These are phyloP conservation scores for Hyles euphorbiae DNA, from an alignment of 1,140 invertebrate species.

Conservation along the genomic window DNA sequence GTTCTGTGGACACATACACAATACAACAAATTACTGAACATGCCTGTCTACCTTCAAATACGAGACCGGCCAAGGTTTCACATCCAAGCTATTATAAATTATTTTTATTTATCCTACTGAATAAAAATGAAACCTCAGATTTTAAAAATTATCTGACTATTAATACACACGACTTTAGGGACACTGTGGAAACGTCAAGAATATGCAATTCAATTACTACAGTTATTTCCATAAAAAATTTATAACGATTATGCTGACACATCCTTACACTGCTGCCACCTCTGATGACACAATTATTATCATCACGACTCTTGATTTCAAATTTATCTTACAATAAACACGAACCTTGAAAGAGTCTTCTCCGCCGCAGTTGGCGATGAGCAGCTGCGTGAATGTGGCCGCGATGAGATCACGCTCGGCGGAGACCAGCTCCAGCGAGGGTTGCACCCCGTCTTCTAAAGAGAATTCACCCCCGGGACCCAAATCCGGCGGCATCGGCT, in stretches of 20 bases:
- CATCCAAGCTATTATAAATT: neutral
- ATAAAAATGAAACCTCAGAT: too few relatives aligned
- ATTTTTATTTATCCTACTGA: too few relatives aligned
- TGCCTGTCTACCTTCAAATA: neutral
- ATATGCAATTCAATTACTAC: neutral
- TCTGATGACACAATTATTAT: too few relatives aligned
- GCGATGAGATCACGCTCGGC: constrained; percentile 93
- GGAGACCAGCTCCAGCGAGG: constrained; percentile 87
- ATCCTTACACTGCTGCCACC: too few relatives aligned
- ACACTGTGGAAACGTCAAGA: neutral
- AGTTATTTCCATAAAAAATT: too few relatives aligned
- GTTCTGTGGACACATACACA: constrained; percentile 73
- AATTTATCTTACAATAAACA: neutral
- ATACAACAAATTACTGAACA: neutral
- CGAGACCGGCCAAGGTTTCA: neutral
- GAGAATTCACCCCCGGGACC: constrained; percentile 79
- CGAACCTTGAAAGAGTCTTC: constrained; percentile 91
- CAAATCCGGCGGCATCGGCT: constrained; percentile 61
- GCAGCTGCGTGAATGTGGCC: constrained; percentile 93
- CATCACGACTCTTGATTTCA: too few relatives aligned
- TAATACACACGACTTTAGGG: neutral
- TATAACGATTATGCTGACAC: too few relatives aligned
- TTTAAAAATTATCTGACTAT: neutral
- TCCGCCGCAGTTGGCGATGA: constrained; percentile 96
- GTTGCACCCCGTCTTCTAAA: constrained; percentile 94